Evolutionary conservation across 2,797 vertebrate species (phyloP).

Genomic region (Phrynocephalus vlangalii): DNA sequence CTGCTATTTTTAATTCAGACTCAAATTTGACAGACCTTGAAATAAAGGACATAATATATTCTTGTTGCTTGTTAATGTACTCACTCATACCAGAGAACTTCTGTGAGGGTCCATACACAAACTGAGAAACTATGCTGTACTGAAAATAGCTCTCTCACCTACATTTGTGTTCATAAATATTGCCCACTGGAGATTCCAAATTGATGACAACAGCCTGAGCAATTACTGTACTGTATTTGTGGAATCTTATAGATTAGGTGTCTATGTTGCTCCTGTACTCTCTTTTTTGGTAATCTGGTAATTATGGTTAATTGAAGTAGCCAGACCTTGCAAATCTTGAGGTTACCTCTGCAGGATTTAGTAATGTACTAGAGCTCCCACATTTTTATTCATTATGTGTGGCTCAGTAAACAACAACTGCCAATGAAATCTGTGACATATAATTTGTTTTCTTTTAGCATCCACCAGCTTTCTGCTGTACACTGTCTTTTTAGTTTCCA

Average conservation of each 20-base stretch:
- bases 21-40: too few species aligned
- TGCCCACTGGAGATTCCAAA: not conserved
- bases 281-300: not conserved
- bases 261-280: not conserved
- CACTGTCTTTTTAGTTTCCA: conserved; percentile 21
- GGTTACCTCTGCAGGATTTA: not conserved
- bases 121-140: not conserved
- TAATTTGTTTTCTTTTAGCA: conserved; percentile 31
- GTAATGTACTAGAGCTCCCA: not conserved
- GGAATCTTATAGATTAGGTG: not conserved
- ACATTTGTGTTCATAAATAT: not conserved
- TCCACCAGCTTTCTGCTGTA: conserved; percentile 4
- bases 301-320: too few species aligned
- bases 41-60: not conserved
- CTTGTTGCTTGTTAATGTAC: not conserved
- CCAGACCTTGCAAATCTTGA: not conserved
- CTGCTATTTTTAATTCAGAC: too few species aligned
- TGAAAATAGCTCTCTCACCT: not conserved
- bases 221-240: not conserved
- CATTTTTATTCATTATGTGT: not conserved
- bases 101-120: not conserved
- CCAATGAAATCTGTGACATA: conserved; percentile 1
- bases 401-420: conserved; percentile 18
- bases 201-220: not conserved
- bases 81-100: not conserved